phyloP scores from a whole-genome alignment of 2,113 vertebrate species.

The Tragelaphus strepsiceros region DNA sequence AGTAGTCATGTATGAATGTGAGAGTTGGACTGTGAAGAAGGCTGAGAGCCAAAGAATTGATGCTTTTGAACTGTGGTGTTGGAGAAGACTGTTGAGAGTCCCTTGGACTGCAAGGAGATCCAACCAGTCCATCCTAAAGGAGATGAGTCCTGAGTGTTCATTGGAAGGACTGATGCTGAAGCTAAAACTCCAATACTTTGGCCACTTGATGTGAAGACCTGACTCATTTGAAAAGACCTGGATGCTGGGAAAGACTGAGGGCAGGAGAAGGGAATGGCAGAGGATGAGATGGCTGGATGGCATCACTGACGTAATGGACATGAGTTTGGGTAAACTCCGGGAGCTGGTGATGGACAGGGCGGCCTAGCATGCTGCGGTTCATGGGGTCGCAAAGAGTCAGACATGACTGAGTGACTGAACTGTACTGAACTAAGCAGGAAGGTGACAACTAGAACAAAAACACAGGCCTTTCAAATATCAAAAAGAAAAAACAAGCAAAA shows the following conservation, averaged over 20 bases:
- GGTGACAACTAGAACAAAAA: background rate
- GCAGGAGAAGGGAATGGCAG: background rate
- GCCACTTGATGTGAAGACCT: background rate
- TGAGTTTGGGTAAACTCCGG: background rate
- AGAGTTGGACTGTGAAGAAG: background rate
- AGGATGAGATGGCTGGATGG: background rate
- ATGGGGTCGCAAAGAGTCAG: fast-evolving
- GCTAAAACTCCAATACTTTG: background rate
- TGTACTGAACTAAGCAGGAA: background rate
- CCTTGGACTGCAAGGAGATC: background rate
- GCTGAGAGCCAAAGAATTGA: background rate
- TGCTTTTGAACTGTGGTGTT: background rate
- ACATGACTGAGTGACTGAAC: background rate
- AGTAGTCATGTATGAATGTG: background rate
- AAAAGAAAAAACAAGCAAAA: background rate
- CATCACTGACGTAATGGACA: background rate
- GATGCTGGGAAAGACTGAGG: background rate
- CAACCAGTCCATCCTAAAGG: background rate
- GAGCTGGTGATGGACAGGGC: background rate
- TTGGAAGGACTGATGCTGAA: background rate
- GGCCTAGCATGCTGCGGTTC: fast-evolving
- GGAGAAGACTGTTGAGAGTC: background rate
- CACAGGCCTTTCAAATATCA: background rate
- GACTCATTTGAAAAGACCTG: background rate
- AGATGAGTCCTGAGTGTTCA: background rate